Conservation (phyloP, 2,888 invertebrate genomes). For the Lycocerus yunnanus region DNA sequence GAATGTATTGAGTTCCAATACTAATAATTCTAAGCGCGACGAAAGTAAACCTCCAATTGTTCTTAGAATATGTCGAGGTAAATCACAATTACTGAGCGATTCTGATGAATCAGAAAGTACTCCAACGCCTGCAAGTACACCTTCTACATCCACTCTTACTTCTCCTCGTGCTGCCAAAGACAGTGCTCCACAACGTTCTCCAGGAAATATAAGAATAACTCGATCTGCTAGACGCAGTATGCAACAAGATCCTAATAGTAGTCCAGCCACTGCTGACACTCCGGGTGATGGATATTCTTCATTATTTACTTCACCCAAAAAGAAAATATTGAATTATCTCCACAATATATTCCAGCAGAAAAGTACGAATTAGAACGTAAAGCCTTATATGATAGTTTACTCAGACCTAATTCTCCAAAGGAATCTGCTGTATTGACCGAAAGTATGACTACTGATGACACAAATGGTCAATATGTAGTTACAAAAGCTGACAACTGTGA, state of each 20-base stretch:
- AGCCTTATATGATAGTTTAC: slow-evolving; percentile 54
- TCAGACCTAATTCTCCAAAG: slow-evolving; percentile 42
- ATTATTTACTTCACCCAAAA: slow-evolving; percentile 51
- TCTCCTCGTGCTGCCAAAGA: slow-evolving; percentile 53
- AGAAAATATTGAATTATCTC: slow-evolving; percentile 48
- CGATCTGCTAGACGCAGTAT: slow-evolving; percentile 54
- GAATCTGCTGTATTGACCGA: slow-evolving; percentile 32
- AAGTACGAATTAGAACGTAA: slow-evolving; percentile 56
- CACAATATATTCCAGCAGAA: slow-evolving; percentile 56
- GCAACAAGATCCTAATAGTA: slow-evolving; percentile 53
- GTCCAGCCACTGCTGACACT: slow-evolving; percentile 52
- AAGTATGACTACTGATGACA: slow-evolving; percentile 23
- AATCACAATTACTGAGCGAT: slow-evolving; percentile 59
- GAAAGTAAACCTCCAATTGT: slow-evolving; percentile 75
- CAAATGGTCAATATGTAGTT: neutral
- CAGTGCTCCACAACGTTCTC: slow-evolving; percentile 34
- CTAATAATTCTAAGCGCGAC: slow-evolving; percentile 39
- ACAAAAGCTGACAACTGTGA: neutral
- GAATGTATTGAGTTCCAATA: slow-evolving; percentile 49
- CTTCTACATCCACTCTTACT: slow-evolving; percentile 55
- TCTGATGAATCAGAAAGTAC: slow-evolving; percentile 55
- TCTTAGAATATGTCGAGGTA: slow-evolving; percentile 82
- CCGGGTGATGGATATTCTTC: slow-evolving; percentile 43
- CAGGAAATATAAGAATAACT: slow-evolving; percentile 50
- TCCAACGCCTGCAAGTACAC: slow-evolving; percentile 62